Evolutionary conservation across 37 sponge, comb jelly and placozoan species (phyloP).

Genomic region (Petrosia ficiformis): DNA sequence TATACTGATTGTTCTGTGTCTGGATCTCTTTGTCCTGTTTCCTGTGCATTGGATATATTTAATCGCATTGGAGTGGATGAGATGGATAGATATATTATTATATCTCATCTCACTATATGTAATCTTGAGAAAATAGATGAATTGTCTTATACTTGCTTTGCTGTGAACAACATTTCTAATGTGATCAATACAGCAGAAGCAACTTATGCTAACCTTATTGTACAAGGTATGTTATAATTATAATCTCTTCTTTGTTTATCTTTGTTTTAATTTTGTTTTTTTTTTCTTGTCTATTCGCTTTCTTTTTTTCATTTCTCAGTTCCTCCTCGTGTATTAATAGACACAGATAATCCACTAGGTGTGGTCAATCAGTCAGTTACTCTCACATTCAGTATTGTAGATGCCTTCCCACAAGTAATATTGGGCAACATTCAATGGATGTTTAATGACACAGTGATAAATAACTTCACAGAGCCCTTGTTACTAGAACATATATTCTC

Average conservation of each 20-base stretch:
- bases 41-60: constrained; percentile 3
- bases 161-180: constrained; percentile 7
- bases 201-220: not conserved
- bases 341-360: too few species aligned
- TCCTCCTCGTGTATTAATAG: too few species aligned
- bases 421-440: not conserved
- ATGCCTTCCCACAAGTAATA: too few species aligned
- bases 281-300: too few species aligned
- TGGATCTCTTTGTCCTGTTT: not conserved
- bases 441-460: too few species aligned
- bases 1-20: not conserved
- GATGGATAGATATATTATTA: not conserved
- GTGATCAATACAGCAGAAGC: not conserved
- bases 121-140: not conserved
- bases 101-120: not conserved
- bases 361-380: too few species aligned
- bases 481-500: too few species aligned
- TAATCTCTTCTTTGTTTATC: too few species aligned
- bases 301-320: too few species aligned
- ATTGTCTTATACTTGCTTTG: not conserved
- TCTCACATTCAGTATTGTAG: too few species aligned
- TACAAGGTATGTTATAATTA: constrained; percentile 4
- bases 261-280: too few species aligned
- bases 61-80: not conserved
- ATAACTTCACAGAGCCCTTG: too few species aligned